A percentile compares a stretch with the other conserved stretches of the same genome.
These are phyloP conservation scores for Ptycholaimellus sp. DNA, from an alignment of 2,888 invertebrate species.

Conservation along the genomic window DNA sequence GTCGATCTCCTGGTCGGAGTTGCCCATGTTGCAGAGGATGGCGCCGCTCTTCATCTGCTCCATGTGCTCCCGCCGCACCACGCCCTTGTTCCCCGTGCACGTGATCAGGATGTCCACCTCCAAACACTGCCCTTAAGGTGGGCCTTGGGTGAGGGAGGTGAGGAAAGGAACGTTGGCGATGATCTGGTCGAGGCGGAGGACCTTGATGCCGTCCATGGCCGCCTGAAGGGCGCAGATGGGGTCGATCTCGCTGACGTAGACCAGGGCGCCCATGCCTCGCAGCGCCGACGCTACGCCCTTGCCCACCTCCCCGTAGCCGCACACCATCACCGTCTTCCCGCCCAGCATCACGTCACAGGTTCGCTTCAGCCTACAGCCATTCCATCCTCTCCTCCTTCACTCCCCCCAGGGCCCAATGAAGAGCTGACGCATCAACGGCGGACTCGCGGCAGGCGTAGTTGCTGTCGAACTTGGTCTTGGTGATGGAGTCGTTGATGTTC, in stretches of 20 bases:
- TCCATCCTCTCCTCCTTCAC: too few species aligned
- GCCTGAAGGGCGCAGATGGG: slow-evolving; percentile 92
- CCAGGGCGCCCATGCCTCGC: slow-evolving; percentile 55
- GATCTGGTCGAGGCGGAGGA: slow-evolving; percentile 77
- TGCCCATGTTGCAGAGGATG: slow-evolving; percentile 87
- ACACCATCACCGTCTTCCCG: slow-evolving; percentile 79
- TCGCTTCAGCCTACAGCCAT: slow-evolving; percentile 49
- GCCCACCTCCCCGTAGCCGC: slow-evolving; percentile 62
- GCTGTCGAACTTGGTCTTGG: slow-evolving; percentile 90
- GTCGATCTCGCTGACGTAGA: slow-evolving; percentile 77
- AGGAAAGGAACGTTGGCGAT: slow-evolving; percentile 43
- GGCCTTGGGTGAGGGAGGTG: neutral
- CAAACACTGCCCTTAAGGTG: too few species aligned
- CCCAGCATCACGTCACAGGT: slow-evolving; percentile 92
- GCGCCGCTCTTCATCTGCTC: slow-evolving; percentile 87
- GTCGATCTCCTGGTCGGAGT: slow-evolving; percentile 84
- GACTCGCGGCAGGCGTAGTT: slow-evolving; percentile 80
- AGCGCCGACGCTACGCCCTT: slow-evolving; percentile 8
- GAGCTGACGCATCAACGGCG: slow-evolving; percentile 49
- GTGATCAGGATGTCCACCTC: slow-evolving; percentile 79
- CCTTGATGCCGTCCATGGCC: slow-evolving; percentile 87
- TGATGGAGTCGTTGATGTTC: slow-evolving; percentile 94
- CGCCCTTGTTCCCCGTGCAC: slow-evolving; percentile 56
- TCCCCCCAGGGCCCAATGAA: neutral
- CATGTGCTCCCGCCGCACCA: slow-evolving; percentile 78